phyloP scores from a whole-genome alignment of 2,113 vertebrate species.

The Cyanoderma ruficeps region DNA sequence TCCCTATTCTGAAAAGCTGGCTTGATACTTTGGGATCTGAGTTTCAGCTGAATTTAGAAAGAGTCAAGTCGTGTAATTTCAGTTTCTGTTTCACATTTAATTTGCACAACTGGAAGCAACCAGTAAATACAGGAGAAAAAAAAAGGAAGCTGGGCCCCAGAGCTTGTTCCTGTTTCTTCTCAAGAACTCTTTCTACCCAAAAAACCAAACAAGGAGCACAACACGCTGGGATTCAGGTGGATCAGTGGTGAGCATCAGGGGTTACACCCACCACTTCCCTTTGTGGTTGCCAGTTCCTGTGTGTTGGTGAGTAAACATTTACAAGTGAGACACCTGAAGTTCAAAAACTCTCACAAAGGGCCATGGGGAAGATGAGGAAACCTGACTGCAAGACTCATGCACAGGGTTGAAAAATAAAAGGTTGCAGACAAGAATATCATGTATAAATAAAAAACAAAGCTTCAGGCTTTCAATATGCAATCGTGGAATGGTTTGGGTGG shows the following conservation, averaged over 20 bases:
- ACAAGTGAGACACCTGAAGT: not conserved
- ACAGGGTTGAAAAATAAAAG: not conserved
- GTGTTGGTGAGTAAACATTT: not conserved
- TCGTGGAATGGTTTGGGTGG: not conserved
- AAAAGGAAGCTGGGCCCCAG: not conserved
- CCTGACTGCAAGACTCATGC: not conserved
- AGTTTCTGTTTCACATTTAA: not conserved
- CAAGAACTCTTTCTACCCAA: not conserved
- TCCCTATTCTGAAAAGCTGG: not conserved
- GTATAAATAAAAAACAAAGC: not conserved
- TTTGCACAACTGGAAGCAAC: not conserved
- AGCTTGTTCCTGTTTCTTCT: not conserved
- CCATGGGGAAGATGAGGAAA: not conserved
- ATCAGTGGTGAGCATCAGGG: fast-evolving
- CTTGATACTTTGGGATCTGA: not conserved
- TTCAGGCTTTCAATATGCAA: not conserved
- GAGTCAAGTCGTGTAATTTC: not conserved
- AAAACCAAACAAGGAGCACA: not conserved
- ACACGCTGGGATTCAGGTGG: not conserved
- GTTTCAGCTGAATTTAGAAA: not conserved
- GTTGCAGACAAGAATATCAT: not conserved
- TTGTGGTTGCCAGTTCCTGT: not conserved
- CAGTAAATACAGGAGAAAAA: not conserved
- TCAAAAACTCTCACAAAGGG: not conserved
- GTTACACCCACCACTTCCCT: not conserved